phyloP scores from a whole-genome alignment of 2,888 invertebrate species.

The Drosophila engyochracea region DNA sequence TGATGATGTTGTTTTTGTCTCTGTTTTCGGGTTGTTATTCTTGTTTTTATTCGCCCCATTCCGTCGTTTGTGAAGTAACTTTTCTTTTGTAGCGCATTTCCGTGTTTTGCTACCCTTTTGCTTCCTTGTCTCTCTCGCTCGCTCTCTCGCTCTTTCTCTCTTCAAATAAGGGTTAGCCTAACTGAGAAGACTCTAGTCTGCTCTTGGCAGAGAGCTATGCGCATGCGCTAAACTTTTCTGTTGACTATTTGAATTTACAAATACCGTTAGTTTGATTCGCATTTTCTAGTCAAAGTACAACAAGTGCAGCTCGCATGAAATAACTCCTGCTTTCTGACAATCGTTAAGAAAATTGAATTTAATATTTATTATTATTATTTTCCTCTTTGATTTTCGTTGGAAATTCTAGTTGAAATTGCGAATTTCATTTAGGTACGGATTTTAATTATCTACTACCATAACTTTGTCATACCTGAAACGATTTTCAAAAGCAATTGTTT shows the following conservation, averaged over 20 bases:
- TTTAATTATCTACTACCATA: background rate
- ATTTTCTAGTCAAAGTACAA: background rate
- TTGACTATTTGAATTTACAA: slow-evolving; percentile 38
- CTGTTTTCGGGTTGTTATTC: slow-evolving; percentile 49
- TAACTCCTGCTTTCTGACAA: background rate
- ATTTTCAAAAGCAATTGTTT: background rate
- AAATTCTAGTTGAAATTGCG: background rate
- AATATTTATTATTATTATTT: background rate
- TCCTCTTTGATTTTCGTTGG: background rate
- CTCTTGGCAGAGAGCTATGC: slow-evolving; percentile 38
- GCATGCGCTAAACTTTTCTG: slow-evolving; percentile 30
- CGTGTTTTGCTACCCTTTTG: slow-evolving; percentile 78
- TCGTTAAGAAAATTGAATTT: background rate
- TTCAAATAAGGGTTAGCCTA: slow-evolving; percentile 28
- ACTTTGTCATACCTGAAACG: background rate
- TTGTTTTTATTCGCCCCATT: slow-evolving; percentile 35
- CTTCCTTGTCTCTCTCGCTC: slow-evolving; percentile 51
- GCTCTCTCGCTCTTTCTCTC: slow-evolving; percentile 14
- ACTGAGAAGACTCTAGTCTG: background rate
- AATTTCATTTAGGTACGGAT: background rate
- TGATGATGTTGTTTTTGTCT: slow-evolving; percentile 38
- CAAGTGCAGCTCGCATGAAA: slow-evolving; percentile 13
- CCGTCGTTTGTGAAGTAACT: slow-evolving; percentile 58
- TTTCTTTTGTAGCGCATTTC: slow-evolving; percentile 71
- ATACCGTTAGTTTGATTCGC: slow-evolving; percentile 34